A percentile compares a stretch with the other conserved stretches of the same genome.
phyloP scores from a whole-genome alignment of 1,140 invertebrate genomes.

The Alviniconcha marisindica region DNA sequence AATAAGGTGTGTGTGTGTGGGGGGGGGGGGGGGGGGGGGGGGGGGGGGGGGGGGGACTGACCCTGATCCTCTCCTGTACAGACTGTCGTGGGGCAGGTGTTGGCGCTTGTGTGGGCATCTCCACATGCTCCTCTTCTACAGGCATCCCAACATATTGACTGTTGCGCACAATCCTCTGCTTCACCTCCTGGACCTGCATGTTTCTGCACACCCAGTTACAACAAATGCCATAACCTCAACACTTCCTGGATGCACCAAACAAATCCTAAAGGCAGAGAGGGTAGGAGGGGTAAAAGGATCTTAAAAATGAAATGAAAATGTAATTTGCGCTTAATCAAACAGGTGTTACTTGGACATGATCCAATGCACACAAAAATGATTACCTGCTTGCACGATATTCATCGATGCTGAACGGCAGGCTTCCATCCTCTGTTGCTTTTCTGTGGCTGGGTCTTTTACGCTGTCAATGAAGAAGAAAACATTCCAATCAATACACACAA shows the following conservation, averaged over 20 bases:
- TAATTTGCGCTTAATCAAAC: no score
- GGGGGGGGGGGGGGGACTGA: no score
- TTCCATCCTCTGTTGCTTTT: slow-evolving; percentile 36
- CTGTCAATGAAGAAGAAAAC: slow-evolving; percentile 40
- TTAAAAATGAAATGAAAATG: no score
- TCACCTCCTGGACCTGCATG: slow-evolving; percentile 35
- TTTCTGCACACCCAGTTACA: background rate
- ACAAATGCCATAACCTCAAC: no score
- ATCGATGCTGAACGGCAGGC: slow-evolving; percentile 62
- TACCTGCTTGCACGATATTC: slow-evolving; percentile 66
- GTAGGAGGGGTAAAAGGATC: no score
- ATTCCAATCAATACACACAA: background rate
- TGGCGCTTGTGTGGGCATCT: slow-evolving; percentile 52
- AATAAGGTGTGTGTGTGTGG: no score
- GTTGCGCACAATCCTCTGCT: slow-evolving; percentile 53
- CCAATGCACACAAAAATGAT: background rate
- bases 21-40: no score
- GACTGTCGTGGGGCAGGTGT: slow-evolving; percentile 45
- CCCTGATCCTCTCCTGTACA: slow-evolving; percentile 59
- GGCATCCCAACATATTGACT: slow-evolving; percentile 49
- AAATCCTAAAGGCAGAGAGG: no score
- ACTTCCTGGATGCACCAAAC: no score
- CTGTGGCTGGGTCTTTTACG: slow-evolving; percentile 57
- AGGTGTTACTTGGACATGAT: no score
- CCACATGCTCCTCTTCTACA: slow-evolving; percentile 58